Conservation (phyloP, 2,888 invertebrate genomes). For the Dryococelus australis region DNA sequence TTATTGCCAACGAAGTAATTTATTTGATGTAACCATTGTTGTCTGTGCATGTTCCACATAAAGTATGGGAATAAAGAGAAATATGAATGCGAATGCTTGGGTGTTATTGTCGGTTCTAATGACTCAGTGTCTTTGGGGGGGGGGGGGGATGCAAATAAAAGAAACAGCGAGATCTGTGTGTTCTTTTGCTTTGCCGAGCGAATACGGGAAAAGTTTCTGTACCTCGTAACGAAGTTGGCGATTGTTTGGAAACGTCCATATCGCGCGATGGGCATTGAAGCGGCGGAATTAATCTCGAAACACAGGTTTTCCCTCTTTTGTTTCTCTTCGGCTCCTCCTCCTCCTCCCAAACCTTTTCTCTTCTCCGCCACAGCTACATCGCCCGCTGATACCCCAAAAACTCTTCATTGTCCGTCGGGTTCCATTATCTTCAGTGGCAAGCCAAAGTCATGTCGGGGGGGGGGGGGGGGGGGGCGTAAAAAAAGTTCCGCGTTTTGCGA, state of each 20-base stretch:
- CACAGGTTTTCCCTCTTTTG: slow-evolving; percentile 6
- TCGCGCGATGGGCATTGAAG: background rate
- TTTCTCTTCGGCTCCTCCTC: background rate
- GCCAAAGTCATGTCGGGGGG: background rate
- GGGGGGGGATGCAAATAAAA: background rate
- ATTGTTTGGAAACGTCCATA: background rate
- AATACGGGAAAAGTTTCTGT: background rate
- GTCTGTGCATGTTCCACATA: background rate
- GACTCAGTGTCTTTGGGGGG: background rate
- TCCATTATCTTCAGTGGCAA: background rate
- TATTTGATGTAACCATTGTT: background rate
- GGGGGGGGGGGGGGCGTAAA: background rate
- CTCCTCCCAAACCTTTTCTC: background rate
- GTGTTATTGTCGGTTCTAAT: background rate
- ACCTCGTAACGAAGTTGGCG: slow-evolving; percentile 5
- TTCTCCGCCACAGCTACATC: background rate
- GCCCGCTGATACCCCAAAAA: background rate
- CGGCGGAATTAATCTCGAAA: background rate
- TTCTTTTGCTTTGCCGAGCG: background rate
- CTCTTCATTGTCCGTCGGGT: background rate
- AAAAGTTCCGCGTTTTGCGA: background rate
- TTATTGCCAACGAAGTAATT: background rate
- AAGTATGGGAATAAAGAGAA: background rate
- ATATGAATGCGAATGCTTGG: background rate
- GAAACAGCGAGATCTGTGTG: background rate